phyloP scores from a whole-genome alignment of 1,140 invertebrate species.

The Solenopsis fugax region DNA sequence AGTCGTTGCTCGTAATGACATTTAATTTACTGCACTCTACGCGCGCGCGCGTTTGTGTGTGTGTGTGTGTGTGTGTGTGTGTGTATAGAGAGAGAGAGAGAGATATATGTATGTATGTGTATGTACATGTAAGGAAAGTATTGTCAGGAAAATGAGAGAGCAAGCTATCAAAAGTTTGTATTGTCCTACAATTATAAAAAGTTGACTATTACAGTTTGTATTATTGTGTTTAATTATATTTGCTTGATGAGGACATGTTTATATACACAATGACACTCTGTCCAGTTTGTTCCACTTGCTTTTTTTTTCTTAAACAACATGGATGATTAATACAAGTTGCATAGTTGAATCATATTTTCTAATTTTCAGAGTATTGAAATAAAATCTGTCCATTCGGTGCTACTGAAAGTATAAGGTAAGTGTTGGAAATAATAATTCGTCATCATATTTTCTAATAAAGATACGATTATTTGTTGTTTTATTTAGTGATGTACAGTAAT shows the following conservation, averaged over 20 bases:
- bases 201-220: neutral
- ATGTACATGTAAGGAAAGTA: too few relatives aligned
- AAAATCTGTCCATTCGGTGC: constrained; percentile 67
- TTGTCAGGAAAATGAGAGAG: too few relatives aligned
- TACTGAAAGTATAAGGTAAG: constrained; percentile 68
- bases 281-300: neutral
- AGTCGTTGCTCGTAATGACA: neutral
- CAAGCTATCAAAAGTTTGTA: neutral
- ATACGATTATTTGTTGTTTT: constrained; percentile 1
- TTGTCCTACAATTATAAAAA: constrained; percentile 15
- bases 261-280: neutral
- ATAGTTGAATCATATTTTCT: constrained; percentile 34
- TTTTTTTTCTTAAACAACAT: neutral
- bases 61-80: too few relatives aligned
- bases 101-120: too few relatives aligned
- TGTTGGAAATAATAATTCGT: neutral
- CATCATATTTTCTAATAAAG: neutral
- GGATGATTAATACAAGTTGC: neutral
- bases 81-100: too few relatives aligned
- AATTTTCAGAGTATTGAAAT: constrained; percentile 74
- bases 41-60: too few relatives aligned
- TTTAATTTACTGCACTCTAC: neutral
- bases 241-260: neutral
- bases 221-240: neutral
- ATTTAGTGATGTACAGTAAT: too few relatives aligned